Conservation (phyloP, 1,140 invertebrate genomes). For the Galendromus occidentalis region DNA sequence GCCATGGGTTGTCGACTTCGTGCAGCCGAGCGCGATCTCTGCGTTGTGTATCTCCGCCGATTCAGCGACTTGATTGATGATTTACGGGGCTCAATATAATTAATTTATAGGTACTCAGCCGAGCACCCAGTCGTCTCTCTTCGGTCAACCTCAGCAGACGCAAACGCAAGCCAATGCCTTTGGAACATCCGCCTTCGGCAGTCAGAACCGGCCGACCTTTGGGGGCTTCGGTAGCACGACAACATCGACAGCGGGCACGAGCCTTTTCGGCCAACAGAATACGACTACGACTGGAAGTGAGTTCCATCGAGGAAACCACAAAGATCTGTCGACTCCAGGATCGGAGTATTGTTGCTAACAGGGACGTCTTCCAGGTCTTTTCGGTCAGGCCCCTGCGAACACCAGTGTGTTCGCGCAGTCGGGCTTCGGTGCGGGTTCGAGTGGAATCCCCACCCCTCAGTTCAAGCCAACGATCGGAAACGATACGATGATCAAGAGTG, state of each 20-base stretch:
- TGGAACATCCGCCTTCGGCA: constrained; percentile 16
- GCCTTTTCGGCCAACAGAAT: not conserved
- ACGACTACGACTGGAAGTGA: too few species aligned
- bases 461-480: constrained; percentile 66
- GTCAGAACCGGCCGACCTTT: constrained; percentile 15
- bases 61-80: too few species aligned
- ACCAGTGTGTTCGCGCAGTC: not conserved
- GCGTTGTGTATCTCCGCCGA: too few species aligned
- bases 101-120: constrained; percentile 15
- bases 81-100: too few species aligned
- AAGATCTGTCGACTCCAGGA: too few species aligned
- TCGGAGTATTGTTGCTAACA: too few species aligned
- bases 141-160: constrained; percentile 17
- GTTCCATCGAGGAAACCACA: too few species aligned
- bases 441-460: constrained; percentile 58
- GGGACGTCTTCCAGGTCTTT: too few species aligned
- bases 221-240: constrained; percentile 13
- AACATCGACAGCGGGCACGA: not conserved
- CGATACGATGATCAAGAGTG: constrained; percentile 75
- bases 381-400: not conserved
- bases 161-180: constrained; percentile 17
- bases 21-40: too few species aligned
- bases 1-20: too few species aligned
- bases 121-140: constrained; percentile 17
- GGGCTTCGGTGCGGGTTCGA: constrained; percentile 21